A percentile compares a stretch with the other conserved stretches of the same genome.
These are phyloP conservation scores for Megastigmus dorsalis DNA, from an alignment of 2,888 invertebrate species.

Conservation along the genomic window DNA sequence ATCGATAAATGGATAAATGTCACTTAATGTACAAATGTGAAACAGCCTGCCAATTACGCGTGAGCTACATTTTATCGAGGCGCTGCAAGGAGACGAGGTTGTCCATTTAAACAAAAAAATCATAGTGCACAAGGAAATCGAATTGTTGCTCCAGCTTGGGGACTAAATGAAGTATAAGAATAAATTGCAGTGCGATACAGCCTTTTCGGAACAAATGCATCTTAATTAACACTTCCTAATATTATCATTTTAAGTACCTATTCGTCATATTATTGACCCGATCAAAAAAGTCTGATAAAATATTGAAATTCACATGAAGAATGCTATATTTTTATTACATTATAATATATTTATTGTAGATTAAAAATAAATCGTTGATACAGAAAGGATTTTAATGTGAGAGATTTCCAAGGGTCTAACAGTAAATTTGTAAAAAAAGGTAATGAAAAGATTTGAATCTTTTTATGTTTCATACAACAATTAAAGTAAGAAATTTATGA, in stretches of 20 bases:
- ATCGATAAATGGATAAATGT: constrained; percentile 37
- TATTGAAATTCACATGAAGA: neutral
- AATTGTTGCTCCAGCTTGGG: constrained; percentile 31
- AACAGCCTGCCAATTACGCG: constrained; percentile 44
- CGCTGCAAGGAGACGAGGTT: constrained; percentile 16
- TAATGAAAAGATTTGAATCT: too few relatives aligned
- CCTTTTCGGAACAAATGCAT: constrained; percentile 28
- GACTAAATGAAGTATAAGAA: constrained; percentile 16
- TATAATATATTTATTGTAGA: too few relatives aligned
- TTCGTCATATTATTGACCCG: neutral
- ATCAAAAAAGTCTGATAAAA: constrained; percentile 25
- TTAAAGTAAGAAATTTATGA: too few relatives aligned
- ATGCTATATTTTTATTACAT: too few relatives aligned
- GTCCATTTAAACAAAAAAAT: constrained; percentile 6
- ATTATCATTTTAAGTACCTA: neutral
- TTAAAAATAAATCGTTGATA: too few relatives aligned
- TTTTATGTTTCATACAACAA: too few relatives aligned
- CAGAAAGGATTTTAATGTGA: too few relatives aligned
- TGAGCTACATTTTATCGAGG: constrained; percentile 44
- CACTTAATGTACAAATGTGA: constrained; percentile 31
- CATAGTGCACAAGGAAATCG: constrained; percentile 35
- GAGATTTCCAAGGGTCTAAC: too few relatives aligned
- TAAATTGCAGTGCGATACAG: constrained; percentile 21
- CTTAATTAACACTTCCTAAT: constrained; percentile 18
- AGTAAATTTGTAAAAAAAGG: too few relatives aligned